Evolutionary conservation across 2,888 invertebrate genomes (phyloP).

Genomic region (Microctonus brassicae): DNA sequence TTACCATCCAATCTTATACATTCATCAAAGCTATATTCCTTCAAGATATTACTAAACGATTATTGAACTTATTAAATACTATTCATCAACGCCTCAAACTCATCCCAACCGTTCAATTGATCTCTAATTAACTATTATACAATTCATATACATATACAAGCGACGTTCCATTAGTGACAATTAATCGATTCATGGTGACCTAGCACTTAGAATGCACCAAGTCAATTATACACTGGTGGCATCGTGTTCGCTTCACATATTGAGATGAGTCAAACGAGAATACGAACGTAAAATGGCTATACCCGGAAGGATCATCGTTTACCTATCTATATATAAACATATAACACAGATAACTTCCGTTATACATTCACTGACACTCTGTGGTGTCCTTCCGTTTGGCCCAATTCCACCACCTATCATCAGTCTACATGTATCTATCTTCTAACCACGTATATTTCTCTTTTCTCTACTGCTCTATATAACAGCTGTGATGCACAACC

Average conservation of each 20-base stretch:
- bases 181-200: conserved; percentile 46
- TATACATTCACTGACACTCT: background rate
- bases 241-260: conserved; percentile 4
- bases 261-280: conserved; percentile 7
- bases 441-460: background rate
- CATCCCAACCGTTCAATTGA: background rate
- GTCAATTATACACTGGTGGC: conserved; percentile 1
- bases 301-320: conserved; percentile 17
- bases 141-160: background rate
- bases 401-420: conserved; percentile 12
- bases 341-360: background rate
- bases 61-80: background rate
- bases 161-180: conserved; percentile 28
- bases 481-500: background rate
- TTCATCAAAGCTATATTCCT: too few relatives aligned
- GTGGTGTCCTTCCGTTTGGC: conserved; percentile 12
- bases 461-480: conserved; percentile 4
- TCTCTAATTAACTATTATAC: background rate
- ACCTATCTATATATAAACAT: background rate
- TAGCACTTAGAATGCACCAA: conserved; percentile 3
- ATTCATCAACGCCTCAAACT: background rate
- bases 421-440: too few relatives aligned
- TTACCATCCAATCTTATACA: too few relatives aligned
- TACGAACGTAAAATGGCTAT: conserved; percentile 3
- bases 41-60: background rate